Conservation (phyloP, 2,113 vertebrate genomes). For the Arenaria interpres region DNA sequence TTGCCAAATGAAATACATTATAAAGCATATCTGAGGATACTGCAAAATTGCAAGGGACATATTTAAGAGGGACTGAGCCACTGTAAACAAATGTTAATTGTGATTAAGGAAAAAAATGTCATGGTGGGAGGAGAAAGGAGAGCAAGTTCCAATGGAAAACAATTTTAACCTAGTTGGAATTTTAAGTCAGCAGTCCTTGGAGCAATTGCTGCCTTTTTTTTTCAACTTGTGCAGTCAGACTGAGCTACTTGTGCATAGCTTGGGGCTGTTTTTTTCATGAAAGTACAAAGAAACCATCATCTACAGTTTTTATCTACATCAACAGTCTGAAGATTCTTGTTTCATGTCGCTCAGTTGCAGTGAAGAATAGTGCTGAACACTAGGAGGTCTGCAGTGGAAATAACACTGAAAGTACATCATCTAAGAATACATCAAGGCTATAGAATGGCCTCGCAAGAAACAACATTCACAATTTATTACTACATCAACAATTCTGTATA, state of each 20-base stretch:
- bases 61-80: background rate
- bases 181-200: background rate
- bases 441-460: background rate
- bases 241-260: slow-evolving; percentile 6
- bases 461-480: background rate
- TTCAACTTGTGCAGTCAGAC: background rate
- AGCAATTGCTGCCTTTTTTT: slow-evolving; percentile 8
- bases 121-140: background rate
- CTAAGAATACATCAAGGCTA: background rate
- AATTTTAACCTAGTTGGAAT: background rate
- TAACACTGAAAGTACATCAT: background rate
- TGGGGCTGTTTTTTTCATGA: background rate
- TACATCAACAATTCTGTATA: background rate
- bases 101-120: background rate
- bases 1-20: background rate
- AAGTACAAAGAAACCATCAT: slow-evolving; percentile 22
- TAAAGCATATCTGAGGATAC: background rate
- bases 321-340: background rate
- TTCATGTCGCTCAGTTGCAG: background rate
- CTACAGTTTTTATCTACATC: background rate
- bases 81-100: background rate
- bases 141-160: background rate
- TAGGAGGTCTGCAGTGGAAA: slow-evolving; percentile 15
- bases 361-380: background rate
- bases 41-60: background rate